Base-by-base conservation (phyloP, 1,140 invertebrate species). In the Oryzaephilus surinamensis region DNA sequence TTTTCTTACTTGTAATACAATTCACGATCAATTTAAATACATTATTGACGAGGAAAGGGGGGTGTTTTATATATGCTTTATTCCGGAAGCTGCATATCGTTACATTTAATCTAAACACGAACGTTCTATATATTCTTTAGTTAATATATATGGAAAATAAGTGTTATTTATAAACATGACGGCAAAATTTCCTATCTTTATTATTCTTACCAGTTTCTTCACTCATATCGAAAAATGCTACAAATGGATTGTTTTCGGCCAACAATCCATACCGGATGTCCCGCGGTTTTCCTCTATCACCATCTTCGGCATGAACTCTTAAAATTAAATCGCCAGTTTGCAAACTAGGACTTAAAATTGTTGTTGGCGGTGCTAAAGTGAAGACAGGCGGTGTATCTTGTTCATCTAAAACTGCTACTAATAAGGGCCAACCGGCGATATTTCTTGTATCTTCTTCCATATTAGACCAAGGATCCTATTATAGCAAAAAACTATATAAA, bases 381-480 rank as follows among this genome's bases (percentile, higher is more conserved):
- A 90, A 92, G 28, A 88, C 73, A 1, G 88, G 88, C 2, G 85
- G 81, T 32, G 83, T 82, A 51, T 92, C 87, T 56, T 91, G 86
- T 1, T 87, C 78, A 57, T 92, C 87, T 53, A 80, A 71, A 1
- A 91, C 83, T 2, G 86, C 75, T 1, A 91, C 77, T 2, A 86
- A 75, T 2, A 91, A 66, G 54, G 84, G 74, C 41, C 89, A 64
- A 10, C 78, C 81, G 0, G 84, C 84, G 30, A 91, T 84, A 58
- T 92, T 92, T 29, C 87, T 68, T 1, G 81, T 86, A 50, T 91
- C 87, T 43, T 81, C 77, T 15, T 71, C 74, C 17, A 77, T 66
- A 51, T 88, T 80, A 1, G 82, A 83, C 57, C 83, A 90, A 6
- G 85, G 82, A 66, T 91, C 85, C 85, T 89, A 59, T n/a, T n/a